Evolutionary conservation across 2,113 vertebrate species (phyloP).

Genomic region (Daphoenositta chrysoptera): DNA sequence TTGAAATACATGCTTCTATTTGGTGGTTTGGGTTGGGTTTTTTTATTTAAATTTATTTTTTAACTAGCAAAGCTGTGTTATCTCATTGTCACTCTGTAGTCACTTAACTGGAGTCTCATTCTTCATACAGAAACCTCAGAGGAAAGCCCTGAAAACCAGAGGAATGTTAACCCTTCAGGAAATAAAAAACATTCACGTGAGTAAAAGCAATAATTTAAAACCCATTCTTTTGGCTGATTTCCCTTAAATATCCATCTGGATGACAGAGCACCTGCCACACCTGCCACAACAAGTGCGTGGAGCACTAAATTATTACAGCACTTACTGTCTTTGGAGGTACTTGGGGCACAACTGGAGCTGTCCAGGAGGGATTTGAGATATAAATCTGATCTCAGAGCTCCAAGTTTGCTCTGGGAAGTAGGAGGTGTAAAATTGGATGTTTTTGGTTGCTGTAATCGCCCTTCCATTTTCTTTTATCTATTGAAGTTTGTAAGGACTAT

Average conservation of each 20-base stretch:
- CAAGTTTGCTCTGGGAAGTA: not conserved
- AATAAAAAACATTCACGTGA: constrained; percentile 90
- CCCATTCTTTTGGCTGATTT: not conserved
- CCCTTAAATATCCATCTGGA: not conserved
- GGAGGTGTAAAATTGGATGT: not conserved
- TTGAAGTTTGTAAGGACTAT: not conserved
- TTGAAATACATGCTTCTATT: not conserved
- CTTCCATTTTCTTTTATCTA: not conserved
- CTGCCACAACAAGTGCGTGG: not conserved
- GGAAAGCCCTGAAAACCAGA: constrained; percentile 85
- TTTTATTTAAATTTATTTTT: not conserved
- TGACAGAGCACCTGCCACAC: not conserved
- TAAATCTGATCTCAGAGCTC: not conserved
- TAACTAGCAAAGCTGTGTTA: not conserved
- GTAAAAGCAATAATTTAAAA: constrained; percentile 28
- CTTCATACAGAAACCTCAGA: constrained; percentile 78
- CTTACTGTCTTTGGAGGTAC: not conserved
- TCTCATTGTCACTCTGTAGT: not conserved
- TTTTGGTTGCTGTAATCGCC: not conserved
- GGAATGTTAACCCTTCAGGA: constrained; percentile 86
- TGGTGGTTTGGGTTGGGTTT: not conserved
- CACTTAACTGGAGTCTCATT: not conserved
- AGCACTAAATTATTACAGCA: not conserved
- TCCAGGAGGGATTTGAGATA: not conserved
- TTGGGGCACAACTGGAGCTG: not conserved